phyloP scores from a whole-genome alignment of 2,888 invertebrate genomes.

The Blera fallax region DNA sequence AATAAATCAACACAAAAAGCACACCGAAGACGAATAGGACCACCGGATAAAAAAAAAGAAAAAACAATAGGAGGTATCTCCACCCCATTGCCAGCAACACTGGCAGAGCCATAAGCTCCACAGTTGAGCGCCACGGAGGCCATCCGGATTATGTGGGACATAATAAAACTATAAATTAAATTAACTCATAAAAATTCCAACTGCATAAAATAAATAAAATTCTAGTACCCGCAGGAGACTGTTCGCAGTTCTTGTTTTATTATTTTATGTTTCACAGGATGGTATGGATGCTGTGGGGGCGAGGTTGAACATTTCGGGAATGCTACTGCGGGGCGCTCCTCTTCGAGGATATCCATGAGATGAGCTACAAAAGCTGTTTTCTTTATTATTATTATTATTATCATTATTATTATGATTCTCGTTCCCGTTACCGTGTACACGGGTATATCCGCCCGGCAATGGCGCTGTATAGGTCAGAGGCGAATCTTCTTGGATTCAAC shows the following conservation, averaged over 20 bases:
- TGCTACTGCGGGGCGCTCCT: not conserved
- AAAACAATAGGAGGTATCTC: constrained; percentile 15
- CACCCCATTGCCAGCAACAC: not conserved
- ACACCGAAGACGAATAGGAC: not conserved
- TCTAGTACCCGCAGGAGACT: constrained; percentile 72
- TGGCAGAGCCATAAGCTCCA: constrained; percentile 20
- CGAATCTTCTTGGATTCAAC: constrained; percentile 11
- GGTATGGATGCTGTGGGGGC: constrained; percentile 1
- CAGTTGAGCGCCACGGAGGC: constrained; percentile 63
- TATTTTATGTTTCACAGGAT: constrained; percentile 66
- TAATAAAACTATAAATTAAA: constrained; percentile 82
- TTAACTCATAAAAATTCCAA: constrained; percentile 81
- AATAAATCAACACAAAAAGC: constrained; percentile 58
- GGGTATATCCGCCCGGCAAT: constrained; percentile 28
- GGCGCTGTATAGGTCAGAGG: constrained; percentile 42
- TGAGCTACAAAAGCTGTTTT: constrained; percentile 69
- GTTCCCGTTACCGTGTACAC: constrained; percentile 19
- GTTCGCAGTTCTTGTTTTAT: constrained; percentile 69
- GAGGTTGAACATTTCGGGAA: not conserved
- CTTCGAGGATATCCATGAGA: constrained; percentile 40
- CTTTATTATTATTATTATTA: constrained; percentile 69
- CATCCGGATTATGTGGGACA: constrained; percentile 73
- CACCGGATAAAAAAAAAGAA: not conserved
- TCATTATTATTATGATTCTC: constrained; percentile 64
- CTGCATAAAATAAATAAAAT: constrained; percentile 77